These are phyloP conservation scores for rabbit (Oryctolagus cuniculus) DNA, from an alignment of 2,113 vertebrate species.

Conservation along the genomic window DNA sequence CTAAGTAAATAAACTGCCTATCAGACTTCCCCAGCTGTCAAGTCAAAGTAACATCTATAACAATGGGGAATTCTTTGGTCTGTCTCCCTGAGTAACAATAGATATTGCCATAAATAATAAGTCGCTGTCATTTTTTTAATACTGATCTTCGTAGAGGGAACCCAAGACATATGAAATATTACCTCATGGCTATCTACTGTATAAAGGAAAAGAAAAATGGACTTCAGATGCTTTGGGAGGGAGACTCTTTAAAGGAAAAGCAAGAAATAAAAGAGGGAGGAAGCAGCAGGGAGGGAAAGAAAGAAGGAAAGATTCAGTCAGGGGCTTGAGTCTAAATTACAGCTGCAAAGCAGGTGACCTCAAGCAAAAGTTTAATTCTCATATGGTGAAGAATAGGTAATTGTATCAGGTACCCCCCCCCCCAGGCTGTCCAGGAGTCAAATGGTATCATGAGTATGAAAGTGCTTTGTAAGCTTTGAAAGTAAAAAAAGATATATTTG, in stretches of 20 bases:
- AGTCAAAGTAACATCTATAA: constrained; percentile 71
- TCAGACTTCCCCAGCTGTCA: constrained; percentile 74
- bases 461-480: constrained; percentile 8
- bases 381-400: not conserved
- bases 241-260: not conserved
- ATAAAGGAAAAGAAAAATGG: constrained; percentile 38
- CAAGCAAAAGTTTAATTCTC: not conserved
- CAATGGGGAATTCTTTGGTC: constrained; percentile 70
- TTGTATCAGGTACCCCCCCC: not conserved
- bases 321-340: not conserved
- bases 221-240: constrained; percentile 4
- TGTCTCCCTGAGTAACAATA: constrained; percentile 65
- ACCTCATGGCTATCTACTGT: constrained; percentile 61
- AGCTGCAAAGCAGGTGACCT: not conserved
- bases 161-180: constrained; percentile 50
- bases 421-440: not conserved
- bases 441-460: not conserved
- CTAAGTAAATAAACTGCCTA: constrained; percentile 73
- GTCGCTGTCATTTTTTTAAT: constrained; percentile 68
- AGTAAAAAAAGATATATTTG: constrained; percentile 38
- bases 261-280: not conserved
- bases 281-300: too few relatives aligned
- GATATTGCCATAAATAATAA: constrained; percentile 66
- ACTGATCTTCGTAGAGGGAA: constrained; percentile 57
- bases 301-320: not conserved